Percentiles rank a stretch among this genome's conserved stretches.
Evolutionary conservation across 2,797 vertebrate species (phyloP).

Genomic region (Percopsis omiscomaycus): DNA sequence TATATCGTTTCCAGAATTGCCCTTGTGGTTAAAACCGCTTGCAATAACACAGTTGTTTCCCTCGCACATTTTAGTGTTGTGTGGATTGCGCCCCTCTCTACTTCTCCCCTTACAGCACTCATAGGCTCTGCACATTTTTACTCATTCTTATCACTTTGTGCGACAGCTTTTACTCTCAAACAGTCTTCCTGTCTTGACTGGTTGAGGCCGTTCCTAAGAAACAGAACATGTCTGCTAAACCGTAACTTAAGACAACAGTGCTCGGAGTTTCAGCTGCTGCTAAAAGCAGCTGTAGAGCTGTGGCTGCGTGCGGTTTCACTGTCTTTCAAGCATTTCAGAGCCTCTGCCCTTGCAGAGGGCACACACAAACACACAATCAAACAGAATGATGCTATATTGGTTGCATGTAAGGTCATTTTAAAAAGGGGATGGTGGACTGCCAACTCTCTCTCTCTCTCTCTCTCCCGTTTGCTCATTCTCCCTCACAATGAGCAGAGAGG

Average conservation of each 20-base stretch:
- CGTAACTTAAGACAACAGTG: conserved; percentile 68
- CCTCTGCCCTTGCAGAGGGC: conserved; percentile 48
- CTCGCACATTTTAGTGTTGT: no score
- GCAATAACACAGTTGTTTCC: no score
- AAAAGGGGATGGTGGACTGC: conserved; percentile 79
- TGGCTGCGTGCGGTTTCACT: conserved; percentile 44
- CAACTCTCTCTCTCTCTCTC: conserved; percentile 62
- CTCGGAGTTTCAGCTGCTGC: conserved; percentile 67
- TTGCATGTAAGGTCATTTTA: conserved; percentile 82
- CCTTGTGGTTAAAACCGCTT: no score
- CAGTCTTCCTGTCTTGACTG: conserved; percentile 71
- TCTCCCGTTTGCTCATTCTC: conserved; percentile 54
- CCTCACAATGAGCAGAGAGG: conserved; percentile 75
- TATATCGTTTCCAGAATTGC: no score
- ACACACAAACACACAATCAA: conserved; percentile 55
- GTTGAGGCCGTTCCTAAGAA: conserved; percentile 68
- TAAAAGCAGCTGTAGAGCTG: conserved; percentile 60
- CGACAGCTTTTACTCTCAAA: conserved; percentile 55
- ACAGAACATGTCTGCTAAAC: conserved; percentile 65
- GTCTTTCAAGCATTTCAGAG: conserved; percentile 51
- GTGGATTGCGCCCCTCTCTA: no score
- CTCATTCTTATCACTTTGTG: conserved; percentile 61
- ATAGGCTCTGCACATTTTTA: conserved; percentile 56
- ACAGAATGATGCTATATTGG: conserved; percentile 78
- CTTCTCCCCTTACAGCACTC: no score